Evolutionary conservation across 2,797 vertebrate genomes (phyloP).

Genomic region (Micropoecilia bifurca): DNA sequence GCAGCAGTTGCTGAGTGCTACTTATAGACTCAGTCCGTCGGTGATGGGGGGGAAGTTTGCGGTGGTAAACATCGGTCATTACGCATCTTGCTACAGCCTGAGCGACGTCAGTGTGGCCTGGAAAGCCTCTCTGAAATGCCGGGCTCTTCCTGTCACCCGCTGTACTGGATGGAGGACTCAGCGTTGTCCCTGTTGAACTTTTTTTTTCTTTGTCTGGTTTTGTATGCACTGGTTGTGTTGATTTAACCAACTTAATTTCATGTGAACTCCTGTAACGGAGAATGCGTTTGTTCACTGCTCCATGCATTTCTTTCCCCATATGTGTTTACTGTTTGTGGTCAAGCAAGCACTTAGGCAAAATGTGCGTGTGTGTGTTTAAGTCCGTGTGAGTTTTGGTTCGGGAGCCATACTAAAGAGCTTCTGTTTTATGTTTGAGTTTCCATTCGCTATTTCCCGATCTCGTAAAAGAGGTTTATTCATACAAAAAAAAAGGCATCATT

Average conservation of each 20-base stretch:
- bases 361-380: constrained; percentile 8
- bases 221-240: constrained; percentile 31
- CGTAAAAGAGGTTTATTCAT: constrained; percentile 75
- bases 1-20: constrained; percentile 64
- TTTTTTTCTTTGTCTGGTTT: constrained; percentile 9
- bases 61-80: constrained; percentile 80
- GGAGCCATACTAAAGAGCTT: constrained; percentile 60
- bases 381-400: constrained; percentile 16
- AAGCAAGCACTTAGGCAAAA: constrained; percentile 12
- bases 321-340: constrained; percentile 51
- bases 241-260: constrained; percentile 25
- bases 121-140: constrained; percentile 76
- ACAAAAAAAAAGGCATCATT: constrained; percentile 47
- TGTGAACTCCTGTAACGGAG: constrained; percentile 5
- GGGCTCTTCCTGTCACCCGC: constrained; percentile 71
- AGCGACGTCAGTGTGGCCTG: constrained; percentile 84
- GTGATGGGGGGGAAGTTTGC: constrained; percentile 79
- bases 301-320: constrained; percentile 35
- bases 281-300: constrained; percentile 39
- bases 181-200: constrained; percentile 36
- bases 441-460: constrained; percentile 71
- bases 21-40: constrained; percentile 70
- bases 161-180: constrained; percentile 47
- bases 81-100: constrained; percentile 64
- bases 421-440: constrained; percentile 76